phyloP scores from a whole-genome alignment of 1,140 invertebrate species.

The Pseudomyrmex pallidus region DNA sequence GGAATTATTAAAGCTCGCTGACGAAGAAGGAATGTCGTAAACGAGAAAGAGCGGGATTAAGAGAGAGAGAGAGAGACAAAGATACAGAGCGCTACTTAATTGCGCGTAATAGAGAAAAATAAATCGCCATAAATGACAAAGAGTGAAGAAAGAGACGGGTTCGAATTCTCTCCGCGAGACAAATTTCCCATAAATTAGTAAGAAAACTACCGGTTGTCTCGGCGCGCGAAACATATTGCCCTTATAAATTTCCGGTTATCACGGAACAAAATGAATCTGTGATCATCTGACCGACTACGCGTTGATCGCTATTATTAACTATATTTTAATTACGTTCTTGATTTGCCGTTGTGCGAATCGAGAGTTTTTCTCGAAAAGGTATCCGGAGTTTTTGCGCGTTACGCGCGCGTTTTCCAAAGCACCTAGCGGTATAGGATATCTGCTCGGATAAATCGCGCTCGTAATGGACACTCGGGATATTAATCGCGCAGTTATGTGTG shows the following conservation, averaged over 20 bases:
- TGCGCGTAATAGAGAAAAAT: constrained; percentile 33
- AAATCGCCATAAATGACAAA: constrained; percentile 30
- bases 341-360: background rate
- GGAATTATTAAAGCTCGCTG: constrained; percentile 24
- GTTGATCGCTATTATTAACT: constrained; percentile 22
- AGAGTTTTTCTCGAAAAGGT: background rate
- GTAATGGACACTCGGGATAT: constrained; percentile 10
- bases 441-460: constrained; percentile 4
- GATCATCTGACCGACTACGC: constrained; percentile 11
- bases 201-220: constrained; percentile 50
- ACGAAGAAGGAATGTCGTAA: constrained; percentile 44
- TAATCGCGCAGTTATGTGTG: constrained; percentile 36
- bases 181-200: constrained; percentile 60
- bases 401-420: background rate
- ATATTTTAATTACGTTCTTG: constrained; percentile 31
- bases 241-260: constrained; percentile 50
- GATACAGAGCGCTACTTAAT: constrained; percentile 60
- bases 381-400: background rate
- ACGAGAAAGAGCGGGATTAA: background rate
- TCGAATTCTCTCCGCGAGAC: constrained; percentile 35
- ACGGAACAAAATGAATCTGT: constrained; percentile 23
- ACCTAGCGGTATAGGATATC: background rate
- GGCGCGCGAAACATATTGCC: constrained; percentile 24
- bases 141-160: constrained; percentile 15
- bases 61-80: constrained; percentile 17